Conservation (phyloP, 1,140 invertebrate species). For the Zaprionus taronus region DNA sequence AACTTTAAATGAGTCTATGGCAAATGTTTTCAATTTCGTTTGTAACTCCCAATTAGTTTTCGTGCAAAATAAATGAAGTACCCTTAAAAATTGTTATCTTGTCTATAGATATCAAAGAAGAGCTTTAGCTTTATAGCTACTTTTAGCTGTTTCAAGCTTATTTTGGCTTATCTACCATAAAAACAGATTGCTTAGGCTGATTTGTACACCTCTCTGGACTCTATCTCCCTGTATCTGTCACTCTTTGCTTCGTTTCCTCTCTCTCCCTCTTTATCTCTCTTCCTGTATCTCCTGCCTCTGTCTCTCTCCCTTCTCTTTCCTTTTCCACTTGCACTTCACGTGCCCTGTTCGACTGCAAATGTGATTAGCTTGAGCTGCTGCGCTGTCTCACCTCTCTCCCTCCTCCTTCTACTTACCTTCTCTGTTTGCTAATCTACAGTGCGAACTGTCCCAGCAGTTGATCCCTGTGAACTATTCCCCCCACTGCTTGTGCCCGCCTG, state of each 20-base stretch:
- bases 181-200: not conserved
- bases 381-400: not conserved
- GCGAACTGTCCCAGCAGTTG: not conserved
- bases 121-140: not conserved
- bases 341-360: conserved; percentile 1
- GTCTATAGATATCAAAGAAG: no score
- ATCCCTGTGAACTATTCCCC: not conserved
- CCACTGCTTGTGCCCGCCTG: not conserved
- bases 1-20: no score
- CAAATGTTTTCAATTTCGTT: no score
- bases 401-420: not conserved
- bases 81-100: no score
- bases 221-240: not conserved
- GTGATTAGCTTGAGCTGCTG: not conserved
- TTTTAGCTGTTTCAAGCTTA: not conserved
- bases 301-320: not conserved
- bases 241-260: not conserved
- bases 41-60: no score
- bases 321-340: not conserved
- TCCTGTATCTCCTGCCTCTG: not conserved
- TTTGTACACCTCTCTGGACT: not conserved
- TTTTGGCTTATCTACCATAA: not conserved
- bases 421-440: conserved; percentile 1
- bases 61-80: no score
- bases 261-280: not conserved